A percentile compares a stretch with the other conserved stretches of the same genome.
Evolutionary conservation across 2,797 vertebrate genomes (phyloP).

Genomic region (Sebastiscus tertius): DNA sequence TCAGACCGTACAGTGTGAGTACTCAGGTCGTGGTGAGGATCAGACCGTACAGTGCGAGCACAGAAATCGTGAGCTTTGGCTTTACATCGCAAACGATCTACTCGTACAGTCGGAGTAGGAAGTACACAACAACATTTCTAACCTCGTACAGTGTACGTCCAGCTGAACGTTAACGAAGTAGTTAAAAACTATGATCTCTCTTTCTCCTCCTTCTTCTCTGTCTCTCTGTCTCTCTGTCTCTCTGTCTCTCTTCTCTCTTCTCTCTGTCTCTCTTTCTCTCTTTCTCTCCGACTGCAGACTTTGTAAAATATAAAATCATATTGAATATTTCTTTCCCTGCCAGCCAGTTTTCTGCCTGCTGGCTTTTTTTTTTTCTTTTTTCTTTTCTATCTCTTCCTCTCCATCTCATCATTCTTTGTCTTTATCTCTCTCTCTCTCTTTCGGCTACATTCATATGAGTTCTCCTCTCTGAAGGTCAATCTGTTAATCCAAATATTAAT

Average conservation of each 20-base stretch:
- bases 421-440: constrained; percentile 29
- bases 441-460: constrained; percentile 49
- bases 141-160: too few relatives aligned
- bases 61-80: too few relatives aligned
- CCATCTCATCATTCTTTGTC: constrained; percentile 13
- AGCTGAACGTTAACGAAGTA: not conserved
- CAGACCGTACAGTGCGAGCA: too few relatives aligned
- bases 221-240: not conserved
- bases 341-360: not conserved
- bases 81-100: too few relatives aligned
- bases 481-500: constrained; percentile 72
- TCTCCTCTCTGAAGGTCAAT: constrained; percentile 66
- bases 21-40: too few relatives aligned
- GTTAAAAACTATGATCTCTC: not conserved
- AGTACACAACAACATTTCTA: too few relatives aligned
- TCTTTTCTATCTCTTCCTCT: constrained; percentile 1
- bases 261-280: not conserved
- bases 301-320: constrained; percentile 12
- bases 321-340: not conserved
- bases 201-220: not conserved
- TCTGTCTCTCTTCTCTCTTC: not conserved
- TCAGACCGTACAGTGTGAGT: too few relatives aligned
- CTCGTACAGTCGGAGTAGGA: too few relatives aligned
- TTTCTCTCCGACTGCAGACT: not conserved
- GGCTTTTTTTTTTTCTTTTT: constrained; percentile 23